Evolutionary conservation across 1,140 invertebrate species (phyloP).

Genomic region (Cotesia typhae): DNA sequence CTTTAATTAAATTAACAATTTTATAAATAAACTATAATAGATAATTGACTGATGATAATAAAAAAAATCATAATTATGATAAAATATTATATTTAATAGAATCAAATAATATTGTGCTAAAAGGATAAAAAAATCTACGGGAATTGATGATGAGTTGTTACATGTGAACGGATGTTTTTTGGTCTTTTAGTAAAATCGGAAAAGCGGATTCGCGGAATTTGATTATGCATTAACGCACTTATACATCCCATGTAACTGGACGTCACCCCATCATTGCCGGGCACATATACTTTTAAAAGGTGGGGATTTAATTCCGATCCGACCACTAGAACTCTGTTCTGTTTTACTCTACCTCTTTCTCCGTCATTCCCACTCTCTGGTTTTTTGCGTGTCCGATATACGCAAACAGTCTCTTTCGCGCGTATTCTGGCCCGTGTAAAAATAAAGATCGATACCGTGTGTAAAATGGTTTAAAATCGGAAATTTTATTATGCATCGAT

Average conservation of each 20-base stretch:
- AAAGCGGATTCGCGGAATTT: constrained; percentile 52
- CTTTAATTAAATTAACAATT: neutral
- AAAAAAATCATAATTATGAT: too few relatives aligned
- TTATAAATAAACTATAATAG: constrained; percentile 2
- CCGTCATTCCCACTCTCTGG: constrained; percentile 18
- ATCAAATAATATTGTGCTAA: too few relatives aligned
- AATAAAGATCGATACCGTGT: constrained; percentile 62
- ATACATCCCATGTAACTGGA: constrained; percentile 61
- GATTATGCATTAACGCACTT: constrained; percentile 67
- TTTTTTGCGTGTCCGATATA: neutral
- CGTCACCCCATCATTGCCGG: constrained; percentile 41
- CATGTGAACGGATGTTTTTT: constrained; percentile 55
- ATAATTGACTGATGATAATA: too few relatives aligned
- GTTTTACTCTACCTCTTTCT: constrained; percentile 19
- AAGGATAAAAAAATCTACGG: constrained; percentile 23
- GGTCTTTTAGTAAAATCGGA: constrained; percentile 56
- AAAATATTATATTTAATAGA: too few relatives aligned
- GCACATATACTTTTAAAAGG: constrained; percentile 36
- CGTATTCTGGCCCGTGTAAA: neutral
- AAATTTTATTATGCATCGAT: constrained; percentile 8
- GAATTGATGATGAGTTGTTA: constrained; percentile 7
- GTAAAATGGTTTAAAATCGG: constrained; percentile 64
- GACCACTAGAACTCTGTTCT: constrained; percentile 52
- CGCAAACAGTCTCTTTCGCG: neutral
- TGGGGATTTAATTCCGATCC: constrained; percentile 56